Conservation (phyloP, 1,140 invertebrate species). For the Dendroctonus ponderosae region DNA sequence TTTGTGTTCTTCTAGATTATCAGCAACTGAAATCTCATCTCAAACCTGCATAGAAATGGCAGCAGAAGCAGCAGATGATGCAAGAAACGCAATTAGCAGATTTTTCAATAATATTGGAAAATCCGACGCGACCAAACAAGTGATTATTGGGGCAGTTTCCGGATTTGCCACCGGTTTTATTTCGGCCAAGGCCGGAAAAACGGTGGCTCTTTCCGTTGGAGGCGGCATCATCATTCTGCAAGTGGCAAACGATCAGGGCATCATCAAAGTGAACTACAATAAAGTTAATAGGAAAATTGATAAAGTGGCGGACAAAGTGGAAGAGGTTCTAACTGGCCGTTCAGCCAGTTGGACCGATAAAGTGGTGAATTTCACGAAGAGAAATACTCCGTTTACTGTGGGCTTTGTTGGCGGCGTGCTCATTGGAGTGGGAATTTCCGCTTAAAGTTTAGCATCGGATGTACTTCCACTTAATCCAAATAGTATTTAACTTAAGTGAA, state of each 20-base stretch:
- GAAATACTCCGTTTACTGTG: constrained; percentile 73
- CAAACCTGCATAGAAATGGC: constrained; percentile 4
- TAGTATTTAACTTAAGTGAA: neutral
- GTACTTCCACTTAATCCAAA: neutral
- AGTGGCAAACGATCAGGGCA: constrained; percentile 87
- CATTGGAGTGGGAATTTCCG: constrained; percentile 49
- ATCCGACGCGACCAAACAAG: constrained; percentile 80
- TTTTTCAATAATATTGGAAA: constrained; percentile 74
- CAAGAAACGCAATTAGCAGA: constrained; percentile 57
- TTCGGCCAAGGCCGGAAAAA: constrained; percentile 87
- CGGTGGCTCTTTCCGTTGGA: constrained; percentile 81
- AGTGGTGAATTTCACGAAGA: constrained; percentile 66
- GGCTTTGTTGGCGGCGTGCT: constrained; percentile 84
- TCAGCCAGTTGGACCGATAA: constrained; percentile 48
- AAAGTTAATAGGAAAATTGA: constrained; percentile 78
- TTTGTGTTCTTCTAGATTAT: neutral
- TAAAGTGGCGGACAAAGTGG: constrained; percentile 57
- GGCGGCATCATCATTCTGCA: constrained; percentile 84
- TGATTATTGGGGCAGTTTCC: constrained; percentile 76
- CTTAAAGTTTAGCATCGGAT: constrained; percentile 2
- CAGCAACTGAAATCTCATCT: neutral
- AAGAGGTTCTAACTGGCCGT: constrained; percentile 75
- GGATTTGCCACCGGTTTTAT: constrained; percentile 89
- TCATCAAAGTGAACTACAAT: constrained; percentile 86
- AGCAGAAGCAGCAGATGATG: constrained; percentile 20